Evolutionary conservation across 2,888 invertebrate genomes (phyloP).

Genomic region (Psococerastis gibbosa): DNA sequence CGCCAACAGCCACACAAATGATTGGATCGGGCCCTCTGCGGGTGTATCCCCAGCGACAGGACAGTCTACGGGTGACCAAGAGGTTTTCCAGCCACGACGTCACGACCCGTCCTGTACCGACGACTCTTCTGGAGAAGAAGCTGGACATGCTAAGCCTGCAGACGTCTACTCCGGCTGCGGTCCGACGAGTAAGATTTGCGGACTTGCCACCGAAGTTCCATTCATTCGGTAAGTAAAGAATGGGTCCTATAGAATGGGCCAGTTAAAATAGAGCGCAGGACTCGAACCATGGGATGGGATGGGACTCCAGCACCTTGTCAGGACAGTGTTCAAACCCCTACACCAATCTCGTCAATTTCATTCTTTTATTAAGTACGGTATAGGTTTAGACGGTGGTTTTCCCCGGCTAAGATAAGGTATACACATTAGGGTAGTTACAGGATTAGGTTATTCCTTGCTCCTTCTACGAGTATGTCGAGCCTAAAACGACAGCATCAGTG

Average conservation of each 20-base stretch:
- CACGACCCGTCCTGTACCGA: neutral
- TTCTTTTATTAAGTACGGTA: too few species aligned
- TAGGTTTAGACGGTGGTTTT: too few species aligned
- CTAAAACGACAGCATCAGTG: too few species aligned
- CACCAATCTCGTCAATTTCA: too few species aligned
- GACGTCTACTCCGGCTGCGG: neutral
- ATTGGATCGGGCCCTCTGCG: constrained; percentile 4
- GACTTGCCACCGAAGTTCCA: constrained; percentile 6
- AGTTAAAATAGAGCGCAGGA: too few species aligned
- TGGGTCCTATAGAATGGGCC: neutral
- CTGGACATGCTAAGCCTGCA: neutral
- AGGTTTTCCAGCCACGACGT: constrained; percentile 1
- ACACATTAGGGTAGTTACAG: too few species aligned
- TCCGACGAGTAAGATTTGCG: constrained; percentile 3
- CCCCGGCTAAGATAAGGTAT: too few species aligned
- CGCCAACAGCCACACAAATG: constrained; percentile 3
- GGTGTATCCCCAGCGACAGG: neutral
- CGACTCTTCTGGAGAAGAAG: neutral
- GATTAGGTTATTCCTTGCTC: too few species aligned
- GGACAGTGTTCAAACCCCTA: too few species aligned
- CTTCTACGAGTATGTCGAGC: too few species aligned
- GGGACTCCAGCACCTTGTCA: too few species aligned
- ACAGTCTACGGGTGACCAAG: neutral
- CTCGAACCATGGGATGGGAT: too few species aligned
- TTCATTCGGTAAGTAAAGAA: neutral